phyloP scores from a whole-genome alignment of 2,888 invertebrate species.

The Germaria angustata region DNA sequence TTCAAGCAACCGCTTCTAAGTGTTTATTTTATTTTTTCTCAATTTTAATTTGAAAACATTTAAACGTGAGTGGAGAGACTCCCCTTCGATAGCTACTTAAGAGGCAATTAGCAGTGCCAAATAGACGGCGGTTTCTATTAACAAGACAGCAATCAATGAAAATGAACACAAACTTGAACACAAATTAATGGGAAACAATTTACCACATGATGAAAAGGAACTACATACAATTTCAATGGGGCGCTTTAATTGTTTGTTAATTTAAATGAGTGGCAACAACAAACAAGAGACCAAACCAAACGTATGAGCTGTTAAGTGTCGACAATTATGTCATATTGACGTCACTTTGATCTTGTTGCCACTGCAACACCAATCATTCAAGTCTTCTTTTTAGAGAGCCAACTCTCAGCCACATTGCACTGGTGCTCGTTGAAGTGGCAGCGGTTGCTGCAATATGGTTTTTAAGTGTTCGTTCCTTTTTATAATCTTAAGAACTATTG shows the following conservation, averaged over 20 bases:
- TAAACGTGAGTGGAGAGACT: conserved; percentile 20
- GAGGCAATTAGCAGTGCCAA: conserved; percentile 66
- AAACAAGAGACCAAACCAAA: neutral
- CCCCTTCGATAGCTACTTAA: conserved; percentile 58
- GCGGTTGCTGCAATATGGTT: conserved; percentile 16
- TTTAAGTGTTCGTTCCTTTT: conserved; percentile 47
- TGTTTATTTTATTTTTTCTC: conserved; percentile 33
- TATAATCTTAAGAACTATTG: conserved; percentile 29
- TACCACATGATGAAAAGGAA: conserved; percentile 41
- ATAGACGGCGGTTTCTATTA: conserved; percentile 57
- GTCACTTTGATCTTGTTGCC: conserved; percentile 74
- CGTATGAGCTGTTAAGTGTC: conserved; percentile 75
- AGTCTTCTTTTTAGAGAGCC: neutral
- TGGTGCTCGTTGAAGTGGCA: neutral
- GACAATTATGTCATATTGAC: conserved; percentile 75
- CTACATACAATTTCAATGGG: conserved; percentile 11
- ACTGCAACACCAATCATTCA: conserved; percentile 5
- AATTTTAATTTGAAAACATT: conserved; percentile 3
- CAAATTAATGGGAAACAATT: conserved; percentile 19
- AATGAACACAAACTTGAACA: conserved; percentile 2
- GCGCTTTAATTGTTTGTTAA: conserved; percentile 49
- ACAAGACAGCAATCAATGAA: conserved; percentile 35
- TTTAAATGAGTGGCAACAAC: neutral
- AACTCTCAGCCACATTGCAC: no score
- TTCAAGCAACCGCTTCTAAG: conserved; percentile 45